These are phyloP conservation scores for Oscheius sp. DNA, from an alignment of 2,888 invertebrate species.

Conservation along the genomic window DNA sequence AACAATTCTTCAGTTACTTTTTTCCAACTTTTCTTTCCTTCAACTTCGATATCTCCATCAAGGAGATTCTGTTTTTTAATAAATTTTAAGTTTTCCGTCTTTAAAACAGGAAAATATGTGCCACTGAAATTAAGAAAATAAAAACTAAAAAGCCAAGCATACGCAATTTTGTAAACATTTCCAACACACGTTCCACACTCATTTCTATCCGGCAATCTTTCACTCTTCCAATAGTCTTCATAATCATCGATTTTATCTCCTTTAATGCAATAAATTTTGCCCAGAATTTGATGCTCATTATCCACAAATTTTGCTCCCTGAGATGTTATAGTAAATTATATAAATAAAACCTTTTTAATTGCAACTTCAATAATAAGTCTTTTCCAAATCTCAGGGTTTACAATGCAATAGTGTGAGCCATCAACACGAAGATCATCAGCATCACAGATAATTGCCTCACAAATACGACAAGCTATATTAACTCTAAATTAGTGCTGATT, in stretches of 20 bases:
- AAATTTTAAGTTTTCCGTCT: not conserved
- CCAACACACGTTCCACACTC: slow-evolving; percentile 2
- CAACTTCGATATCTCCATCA: not conserved
- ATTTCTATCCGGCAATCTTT: not conserved
- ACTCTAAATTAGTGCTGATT: slow-evolving; percentile 2
- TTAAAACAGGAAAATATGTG: slow-evolving; percentile 6
- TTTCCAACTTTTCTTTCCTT: not conserved
- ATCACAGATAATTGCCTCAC: slow-evolving; percentile 16
- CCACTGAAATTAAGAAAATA: slow-evolving; percentile 2
- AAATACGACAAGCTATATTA: slow-evolving; percentile 3
- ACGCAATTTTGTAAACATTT: slow-evolving; percentile 18
- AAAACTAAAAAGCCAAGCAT: not conserved
- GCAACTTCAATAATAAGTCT: not conserved
- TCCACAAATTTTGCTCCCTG: slow-evolving; percentile 12
- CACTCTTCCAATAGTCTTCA: not conserved
- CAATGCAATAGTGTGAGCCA: slow-evolving; percentile 1
- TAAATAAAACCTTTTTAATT: not conserved
- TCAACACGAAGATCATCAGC: slow-evolving; percentile 8
- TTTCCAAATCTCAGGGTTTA: not conserved
- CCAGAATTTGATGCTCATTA: not conserved
- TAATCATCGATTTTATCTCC: not conserved
- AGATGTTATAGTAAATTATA: too few relatives aligned
- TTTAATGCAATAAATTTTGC: not conserved
- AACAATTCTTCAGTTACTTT: not conserved
- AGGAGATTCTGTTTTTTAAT: not conserved